Conservation (phyloP, 2,797 vertebrate genomes). For the Acridotheres tristis region DNA sequence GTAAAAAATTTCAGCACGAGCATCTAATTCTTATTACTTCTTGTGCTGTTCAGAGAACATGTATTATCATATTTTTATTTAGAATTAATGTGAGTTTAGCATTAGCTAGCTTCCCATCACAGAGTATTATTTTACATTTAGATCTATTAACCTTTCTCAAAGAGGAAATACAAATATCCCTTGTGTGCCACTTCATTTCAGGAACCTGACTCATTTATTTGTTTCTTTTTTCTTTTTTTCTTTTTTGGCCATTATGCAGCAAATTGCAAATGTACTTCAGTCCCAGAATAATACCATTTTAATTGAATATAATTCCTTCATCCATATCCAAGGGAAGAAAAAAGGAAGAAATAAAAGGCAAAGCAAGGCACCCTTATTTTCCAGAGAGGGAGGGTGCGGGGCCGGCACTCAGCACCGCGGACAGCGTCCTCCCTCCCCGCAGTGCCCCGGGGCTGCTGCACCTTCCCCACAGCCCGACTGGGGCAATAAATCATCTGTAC, state of each 20-base stretch:
- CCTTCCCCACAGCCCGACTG: background rate
- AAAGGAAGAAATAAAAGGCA: background rate
- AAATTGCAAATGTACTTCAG: background rate
- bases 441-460: fast-evolving
- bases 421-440: background rate
- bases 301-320: background rate
- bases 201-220: background rate
- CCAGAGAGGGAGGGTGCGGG: fast-evolving
- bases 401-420: background rate
- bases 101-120: background rate
- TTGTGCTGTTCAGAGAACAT: background rate
- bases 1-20: background rate
- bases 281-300: background rate
- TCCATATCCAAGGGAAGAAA: background rate
- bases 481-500: fast-evolving
- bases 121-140: background rate
- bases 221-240: background rate
- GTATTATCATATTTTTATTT: background rate
- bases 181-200: background rate
- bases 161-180: background rate
- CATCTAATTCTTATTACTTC: background rate
- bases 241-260: background rate
- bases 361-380: background rate
- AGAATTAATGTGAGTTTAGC: background rate
- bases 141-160: slow-evolving; percentile 3